phyloP scores from a whole-genome alignment of 2,888 invertebrate genomes.

The Heteromyza rotundicornis region DNA sequence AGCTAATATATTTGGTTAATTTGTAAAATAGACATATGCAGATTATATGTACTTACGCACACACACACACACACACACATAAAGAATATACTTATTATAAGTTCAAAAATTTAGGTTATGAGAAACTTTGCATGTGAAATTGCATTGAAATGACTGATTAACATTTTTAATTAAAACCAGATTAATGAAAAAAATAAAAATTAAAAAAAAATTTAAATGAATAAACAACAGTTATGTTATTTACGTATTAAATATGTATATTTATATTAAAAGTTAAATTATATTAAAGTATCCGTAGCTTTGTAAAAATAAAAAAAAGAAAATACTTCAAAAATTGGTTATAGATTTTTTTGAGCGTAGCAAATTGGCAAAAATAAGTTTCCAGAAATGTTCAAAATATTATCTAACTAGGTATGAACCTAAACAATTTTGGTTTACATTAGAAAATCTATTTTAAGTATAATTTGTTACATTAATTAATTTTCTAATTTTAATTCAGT shows the following conservation, averaged over 20 bases:
- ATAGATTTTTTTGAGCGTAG: too few species aligned
- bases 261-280: too few species aligned
- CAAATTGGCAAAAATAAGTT: too few species aligned
- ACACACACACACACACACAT: background rate
- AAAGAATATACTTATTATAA: background rate
- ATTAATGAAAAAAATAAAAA: constrained; percentile 32
- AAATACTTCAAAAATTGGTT: background rate
- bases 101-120: constrained; percentile 17
- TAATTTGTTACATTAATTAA: too few species aligned
- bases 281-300: too few species aligned
- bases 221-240: background rate
- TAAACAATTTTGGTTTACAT: too few species aligned
- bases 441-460: too few species aligned
- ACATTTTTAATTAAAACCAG: constrained; percentile 53
- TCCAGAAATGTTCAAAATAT: too few species aligned
- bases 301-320: background rate
- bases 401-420: too few species aligned
- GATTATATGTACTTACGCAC: background rate
- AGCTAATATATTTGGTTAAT: too few species aligned
- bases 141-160: constrained; percentile 58
- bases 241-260: background rate
- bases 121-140: constrained; percentile 44
- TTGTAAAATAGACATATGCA: too few species aligned
- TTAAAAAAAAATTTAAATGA: background rate
- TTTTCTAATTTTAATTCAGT: too few species aligned